Evolutionary conservation across 2,113 vertebrate genomes (phyloP).

Genomic region (Pycnonotus jocosus): DNA sequence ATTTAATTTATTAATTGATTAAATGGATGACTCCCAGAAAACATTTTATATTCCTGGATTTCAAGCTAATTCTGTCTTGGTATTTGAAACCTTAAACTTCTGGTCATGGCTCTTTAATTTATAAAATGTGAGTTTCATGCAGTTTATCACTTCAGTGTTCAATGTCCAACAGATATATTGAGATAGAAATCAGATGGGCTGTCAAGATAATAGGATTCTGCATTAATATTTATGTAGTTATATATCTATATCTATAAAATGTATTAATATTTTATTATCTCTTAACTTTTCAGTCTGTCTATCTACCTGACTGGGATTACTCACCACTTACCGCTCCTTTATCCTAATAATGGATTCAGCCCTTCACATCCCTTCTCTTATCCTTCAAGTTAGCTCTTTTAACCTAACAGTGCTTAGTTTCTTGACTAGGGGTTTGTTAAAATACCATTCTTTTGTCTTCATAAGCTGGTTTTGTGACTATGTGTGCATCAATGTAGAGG

Average conservation of each 20-base stretch:
- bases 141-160: background rate
- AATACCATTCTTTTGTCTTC: background rate
- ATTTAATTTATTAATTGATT: background rate
- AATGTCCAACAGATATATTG: background rate
- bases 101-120: background rate
- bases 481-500: background rate
- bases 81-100: background rate
- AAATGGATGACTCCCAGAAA: background rate
- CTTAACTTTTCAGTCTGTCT: background rate
- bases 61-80: background rate
- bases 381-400: background rate
- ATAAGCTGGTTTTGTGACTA: background rate
- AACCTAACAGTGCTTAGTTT: background rate
- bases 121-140: background rate
- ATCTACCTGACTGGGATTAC: background rate
- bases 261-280: background rate
- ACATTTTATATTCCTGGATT: background rate
- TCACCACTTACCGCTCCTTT: background rate
- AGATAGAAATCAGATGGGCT: background rate
- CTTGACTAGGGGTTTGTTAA: background rate
- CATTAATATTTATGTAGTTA: background rate
- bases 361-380: background rate
- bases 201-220: background rate
- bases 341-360: background rate
- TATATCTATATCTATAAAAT: background rate